Evolutionary conservation across 2,797 vertebrate species (phyloP), one percentile per base, ranked within the genome.

Genomic region (Pseudochaenichthys georgianus): DNA sequence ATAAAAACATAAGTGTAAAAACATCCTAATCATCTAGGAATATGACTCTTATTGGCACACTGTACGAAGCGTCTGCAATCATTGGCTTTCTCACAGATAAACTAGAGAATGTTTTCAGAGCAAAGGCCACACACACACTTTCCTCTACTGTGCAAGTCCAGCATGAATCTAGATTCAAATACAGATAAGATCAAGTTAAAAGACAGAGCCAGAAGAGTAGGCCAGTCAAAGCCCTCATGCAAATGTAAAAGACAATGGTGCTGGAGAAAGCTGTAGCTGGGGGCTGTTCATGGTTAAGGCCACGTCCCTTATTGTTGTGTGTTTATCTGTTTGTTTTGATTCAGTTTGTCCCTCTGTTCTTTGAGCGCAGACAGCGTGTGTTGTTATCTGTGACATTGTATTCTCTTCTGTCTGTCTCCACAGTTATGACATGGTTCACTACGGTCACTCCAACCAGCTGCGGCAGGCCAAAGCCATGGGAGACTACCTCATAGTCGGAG

Each of bases 401-500:
- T 0, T 76, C 9, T 69, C 3, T 70, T 31, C 12, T 58, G 13
- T 73, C 53, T 69, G 53, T 79, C 34, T 74, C 75, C 57, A 9
- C 89, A 99, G 98, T 92, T 99, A 99, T 59, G 98, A 99, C 94
- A 99, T 99, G 98, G 98, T 99, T n/a, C 98, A 99, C 87, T 99
- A 98, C 0, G 98, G 98, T 11, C 98, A 99, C 92, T 99, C 98
- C 0, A 99, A 99, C 94, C 98, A 99, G 90, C 95, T 99, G 75
- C 96, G 98, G 58, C 98, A 99, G 93, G 98, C 98, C 0, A 97
- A 97, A 84, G 96, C 92, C 61, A 98, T 99, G 97, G 98, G 98
- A 0, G 98, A 99, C 88, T 95, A 96, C 88, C 96, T 99, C 80
- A 95, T 97, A n/a, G 98, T 94, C 0, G 98, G 98, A 3, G 98